phyloP scores from a whole-genome alignment of 2,888 invertebrate genomes.

The Chloroclystis v-ata region DNA sequence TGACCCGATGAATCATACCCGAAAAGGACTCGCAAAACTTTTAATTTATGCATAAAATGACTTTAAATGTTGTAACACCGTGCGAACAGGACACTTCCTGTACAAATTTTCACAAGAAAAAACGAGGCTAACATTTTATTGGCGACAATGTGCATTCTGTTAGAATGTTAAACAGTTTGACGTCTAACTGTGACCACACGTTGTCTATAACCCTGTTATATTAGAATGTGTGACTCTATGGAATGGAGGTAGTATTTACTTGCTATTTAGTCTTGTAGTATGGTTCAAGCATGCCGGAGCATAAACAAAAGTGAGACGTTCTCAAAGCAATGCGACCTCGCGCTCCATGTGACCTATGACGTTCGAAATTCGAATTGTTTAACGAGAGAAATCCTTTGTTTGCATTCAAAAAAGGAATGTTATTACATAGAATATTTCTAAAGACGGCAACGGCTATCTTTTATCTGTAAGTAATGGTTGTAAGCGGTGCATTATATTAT shows the following conservation, averaged over 20 bases:
- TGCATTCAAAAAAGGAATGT: slow-evolving; percentile 47
- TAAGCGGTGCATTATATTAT: slow-evolving; percentile 30
- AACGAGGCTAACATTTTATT: slow-evolving; percentile 69
- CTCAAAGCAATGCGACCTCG: slow-evolving; percentile 60
- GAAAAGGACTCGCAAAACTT: slow-evolving; percentile 26
- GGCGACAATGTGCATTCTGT: slow-evolving; percentile 62
- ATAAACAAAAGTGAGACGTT: slow-evolving; percentile 63
- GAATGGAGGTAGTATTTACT: slow-evolving; percentile 11
- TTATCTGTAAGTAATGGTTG: slow-evolving; percentile 11
- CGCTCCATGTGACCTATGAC: slow-evolving; percentile 54
- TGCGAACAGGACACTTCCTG: slow-evolving; percentile 62
- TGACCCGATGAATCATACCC: slow-evolving; percentile 54
- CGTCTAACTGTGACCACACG: slow-evolving; percentile 43
- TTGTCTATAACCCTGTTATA: slow-evolving; percentile 14
- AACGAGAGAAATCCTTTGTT: slow-evolving; percentile 56
- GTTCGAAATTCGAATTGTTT: slow-evolving; percentile 57
- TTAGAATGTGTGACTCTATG: not conserved
- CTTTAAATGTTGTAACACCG: slow-evolving; percentile 37
- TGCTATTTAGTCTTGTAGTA: slow-evolving; percentile 36
- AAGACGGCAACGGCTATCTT: slow-evolving; percentile 14
- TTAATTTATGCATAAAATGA: slow-evolving; percentile 27
- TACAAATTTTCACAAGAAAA: slow-evolving; percentile 58
- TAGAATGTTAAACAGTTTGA: slow-evolving; percentile 74
- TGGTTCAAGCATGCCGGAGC: slow-evolving; percentile 46
- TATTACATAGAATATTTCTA: slow-evolving; percentile 34